These are phyloP conservation scores for Amaurobius ferox DNA, from an alignment of 2,888 invertebrate species.

Conservation along the genomic window DNA sequence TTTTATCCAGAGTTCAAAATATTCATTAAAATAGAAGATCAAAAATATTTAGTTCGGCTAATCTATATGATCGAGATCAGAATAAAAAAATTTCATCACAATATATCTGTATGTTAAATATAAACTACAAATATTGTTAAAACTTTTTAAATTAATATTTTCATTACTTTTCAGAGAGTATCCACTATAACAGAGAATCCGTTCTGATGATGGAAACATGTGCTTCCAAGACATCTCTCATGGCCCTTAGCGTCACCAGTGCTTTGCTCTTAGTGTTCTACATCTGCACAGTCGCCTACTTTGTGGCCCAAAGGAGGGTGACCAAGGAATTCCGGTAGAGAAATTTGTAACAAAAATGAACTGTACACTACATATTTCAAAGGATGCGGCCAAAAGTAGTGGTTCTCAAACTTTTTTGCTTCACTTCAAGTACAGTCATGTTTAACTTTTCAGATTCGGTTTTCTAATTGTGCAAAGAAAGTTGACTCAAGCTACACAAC, in stretches of 20 bases:
- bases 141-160: no score
- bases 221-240: conserved; percentile 93
- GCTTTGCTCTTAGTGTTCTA: conserved; percentile 91
- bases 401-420: background rate
- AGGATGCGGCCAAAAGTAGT: background rate
- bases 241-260: conserved; percentile 92
- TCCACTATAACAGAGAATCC: conserved; percentile 62
- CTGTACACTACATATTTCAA: background rate
- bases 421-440: no score
- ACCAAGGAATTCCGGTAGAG: conserved; percentile 66
- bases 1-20: no score
- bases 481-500: no score
- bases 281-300: conserved; percentile 93
- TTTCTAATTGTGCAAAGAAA: no score
- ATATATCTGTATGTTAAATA: no score
- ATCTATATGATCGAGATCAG: no score
- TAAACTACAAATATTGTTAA: no score
- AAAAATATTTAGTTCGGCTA: no score
- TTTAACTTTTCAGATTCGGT: no score
- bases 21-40: no score
- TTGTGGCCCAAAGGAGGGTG: conserved; percentile 81
- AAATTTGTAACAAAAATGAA: background rate
- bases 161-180: conserved; percentile 55
- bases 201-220: conserved; percentile 79
- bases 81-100: no score